These are phyloP conservation scores for Piliocolobus tephrosceles DNA, from an alignment of 2,113 vertebrate genomes.

Conservation along the genomic window DNA sequence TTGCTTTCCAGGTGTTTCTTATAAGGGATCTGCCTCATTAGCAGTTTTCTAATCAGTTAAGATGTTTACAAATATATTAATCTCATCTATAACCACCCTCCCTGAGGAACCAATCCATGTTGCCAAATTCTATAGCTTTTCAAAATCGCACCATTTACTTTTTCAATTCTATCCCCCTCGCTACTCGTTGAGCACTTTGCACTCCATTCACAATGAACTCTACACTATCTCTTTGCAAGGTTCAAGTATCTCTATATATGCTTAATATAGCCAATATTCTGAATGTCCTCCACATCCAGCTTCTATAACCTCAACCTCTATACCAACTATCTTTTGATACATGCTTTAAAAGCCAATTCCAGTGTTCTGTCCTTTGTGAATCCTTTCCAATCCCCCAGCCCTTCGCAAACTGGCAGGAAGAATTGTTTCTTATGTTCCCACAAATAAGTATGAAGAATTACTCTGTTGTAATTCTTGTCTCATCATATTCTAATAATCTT, in stretches of 20 bases:
- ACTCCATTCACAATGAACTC: not conserved
- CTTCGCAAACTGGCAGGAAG: not conserved
- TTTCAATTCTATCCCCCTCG: not conserved
- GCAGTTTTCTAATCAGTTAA: not conserved
- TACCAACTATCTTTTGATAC: not conserved
- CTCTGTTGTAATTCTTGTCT: not conserved
- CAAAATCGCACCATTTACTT: not conserved
- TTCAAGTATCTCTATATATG: not conserved
- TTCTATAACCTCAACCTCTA: not conserved
- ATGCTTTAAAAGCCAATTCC: not conserved
- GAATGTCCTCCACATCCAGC: not conserved
- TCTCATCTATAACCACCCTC: not conserved
- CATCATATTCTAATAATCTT: not conserved
- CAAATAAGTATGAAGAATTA: not conserved
- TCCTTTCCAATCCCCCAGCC: not conserved
- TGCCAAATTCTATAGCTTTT: not conserved
- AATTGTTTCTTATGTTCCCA: not conserved
- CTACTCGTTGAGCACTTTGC: not conserved
- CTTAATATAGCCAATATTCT: not conserved
- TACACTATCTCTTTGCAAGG: not conserved
- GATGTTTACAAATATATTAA: not conserved
- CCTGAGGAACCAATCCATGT: not conserved
- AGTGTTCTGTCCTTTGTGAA: not conserved
- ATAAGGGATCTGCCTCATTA: not conserved
- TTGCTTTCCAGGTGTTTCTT: not conserved